A percentile compares a stretch with the other conserved stretches of the same genome.
Conservation (phyloP, 2,888 invertebrate species). For the Strigamia maritima region DNA sequence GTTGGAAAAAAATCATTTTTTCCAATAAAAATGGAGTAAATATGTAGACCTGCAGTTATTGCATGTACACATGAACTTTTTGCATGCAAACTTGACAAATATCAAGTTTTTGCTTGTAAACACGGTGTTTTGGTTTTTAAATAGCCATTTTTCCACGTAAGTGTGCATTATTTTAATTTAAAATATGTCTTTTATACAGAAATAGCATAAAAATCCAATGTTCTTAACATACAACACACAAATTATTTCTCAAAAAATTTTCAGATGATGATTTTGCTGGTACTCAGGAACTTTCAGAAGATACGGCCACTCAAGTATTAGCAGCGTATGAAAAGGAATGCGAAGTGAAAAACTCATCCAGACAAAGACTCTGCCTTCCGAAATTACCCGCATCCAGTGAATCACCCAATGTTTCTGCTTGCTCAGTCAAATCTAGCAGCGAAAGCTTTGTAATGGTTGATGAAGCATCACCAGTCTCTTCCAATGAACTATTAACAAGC, state of each 20-base stretch:
- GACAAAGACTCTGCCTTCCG: not conserved
- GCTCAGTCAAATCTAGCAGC: not conserved
- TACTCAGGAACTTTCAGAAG: constrained; percentile 67
- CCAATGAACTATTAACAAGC: not conserved
- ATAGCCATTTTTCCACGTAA: no score
- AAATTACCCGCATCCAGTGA: not conserved
- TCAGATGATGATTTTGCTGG: constrained; percentile 62
- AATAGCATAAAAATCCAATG: no score
- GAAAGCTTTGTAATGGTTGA: not conserved
- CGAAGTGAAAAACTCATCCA: not conserved
- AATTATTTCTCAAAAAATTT: not conserved
- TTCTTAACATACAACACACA: not conserved
- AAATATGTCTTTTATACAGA: no score
- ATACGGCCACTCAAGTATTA: constrained; percentile 65
- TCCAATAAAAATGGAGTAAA: no score
- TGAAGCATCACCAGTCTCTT: not conserved
- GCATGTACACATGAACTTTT: no score
- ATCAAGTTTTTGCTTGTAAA: no score
- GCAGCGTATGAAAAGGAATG: constrained; percentile 67
- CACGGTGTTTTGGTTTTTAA: no score
- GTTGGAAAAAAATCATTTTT: no score
- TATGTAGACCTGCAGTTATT: no score
- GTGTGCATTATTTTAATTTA: no score
- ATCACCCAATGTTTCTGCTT: not conserved
- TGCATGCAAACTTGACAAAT: no score